Evolutionary conservation across 2,797 vertebrate genomes (phyloP).

Genomic region (Okamejei kenojei): DNA sequence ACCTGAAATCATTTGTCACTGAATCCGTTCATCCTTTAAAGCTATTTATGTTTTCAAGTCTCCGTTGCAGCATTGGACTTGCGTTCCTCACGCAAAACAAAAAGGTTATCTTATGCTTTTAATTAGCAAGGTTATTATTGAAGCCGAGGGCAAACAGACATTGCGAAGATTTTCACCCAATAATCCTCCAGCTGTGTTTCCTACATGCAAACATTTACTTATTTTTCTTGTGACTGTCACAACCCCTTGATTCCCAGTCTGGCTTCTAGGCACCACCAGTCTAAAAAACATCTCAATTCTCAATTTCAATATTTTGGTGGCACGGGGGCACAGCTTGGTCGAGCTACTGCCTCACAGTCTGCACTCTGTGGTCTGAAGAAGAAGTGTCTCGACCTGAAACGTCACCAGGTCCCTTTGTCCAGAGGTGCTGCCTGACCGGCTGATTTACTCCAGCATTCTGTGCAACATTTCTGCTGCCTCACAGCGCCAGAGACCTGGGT

Average conservation of each 20-base stretch:
- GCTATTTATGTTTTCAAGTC: not conserved
- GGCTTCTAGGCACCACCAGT: not conserved
- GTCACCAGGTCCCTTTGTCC: too few species aligned
- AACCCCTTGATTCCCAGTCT: not conserved
- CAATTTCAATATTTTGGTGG: not conserved
- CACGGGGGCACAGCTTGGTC: too few species aligned
- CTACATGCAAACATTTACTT: not conserved
- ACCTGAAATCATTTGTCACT: not conserved
- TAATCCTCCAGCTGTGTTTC: not conserved
- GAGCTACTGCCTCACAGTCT: too few species aligned
- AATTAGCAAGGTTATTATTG: not conserved
- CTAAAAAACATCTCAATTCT: slow-evolving; percentile 3
- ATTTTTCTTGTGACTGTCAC: not conserved
- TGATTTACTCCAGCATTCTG: too few species aligned
- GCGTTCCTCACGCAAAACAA: not conserved
- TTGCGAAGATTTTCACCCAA: not conserved
- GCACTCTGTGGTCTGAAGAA: too few species aligned
- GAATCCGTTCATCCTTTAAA: not conserved
- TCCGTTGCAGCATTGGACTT: not conserved
- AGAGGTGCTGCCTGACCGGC: too few species aligned
- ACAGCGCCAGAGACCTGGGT: too few species aligned
- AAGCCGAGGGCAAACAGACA: not conserved
- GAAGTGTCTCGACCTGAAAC: too few species aligned
- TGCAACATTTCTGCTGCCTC: too few species aligned
- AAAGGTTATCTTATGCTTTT: not conserved